Percentiles rank a stretch among this genome's conserved stretches.
Evolutionary conservation across 30 jellyfish, hydroid and myxozoan genomes (phyloP).

Genomic region (Aurelia coerulea): DNA sequence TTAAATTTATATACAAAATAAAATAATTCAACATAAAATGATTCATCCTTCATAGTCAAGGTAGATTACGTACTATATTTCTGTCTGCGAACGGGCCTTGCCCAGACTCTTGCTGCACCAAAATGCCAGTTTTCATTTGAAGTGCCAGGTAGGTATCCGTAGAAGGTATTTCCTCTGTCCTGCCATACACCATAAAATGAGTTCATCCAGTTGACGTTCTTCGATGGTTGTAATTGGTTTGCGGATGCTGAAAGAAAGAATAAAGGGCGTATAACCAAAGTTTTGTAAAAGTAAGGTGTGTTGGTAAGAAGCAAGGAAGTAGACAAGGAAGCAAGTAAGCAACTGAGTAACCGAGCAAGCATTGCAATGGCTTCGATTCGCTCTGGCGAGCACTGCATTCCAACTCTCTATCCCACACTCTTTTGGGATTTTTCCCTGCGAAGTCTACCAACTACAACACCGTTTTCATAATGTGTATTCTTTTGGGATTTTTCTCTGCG

Average conservation of each 20-base stretch:
- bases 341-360: too few species aligned
- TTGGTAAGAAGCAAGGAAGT: neutral
- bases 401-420: too few species aligned
- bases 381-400: too few species aligned
- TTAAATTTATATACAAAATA: too few species aligned
- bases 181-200: conserved; percentile 72
- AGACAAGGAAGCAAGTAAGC: too few species aligned
- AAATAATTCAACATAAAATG: too few species aligned
- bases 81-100: conserved; percentile 69
- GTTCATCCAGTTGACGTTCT: conserved; percentile 48
- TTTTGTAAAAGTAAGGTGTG: neutral
- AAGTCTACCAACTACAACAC: too few species aligned
- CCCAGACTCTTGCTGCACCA: conserved; percentile 91
- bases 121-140: conserved; percentile 80
- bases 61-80: conserved; percentile 53
- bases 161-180: conserved; percentile 58
- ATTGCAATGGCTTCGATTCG: too few species aligned
- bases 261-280: too few species aligned
- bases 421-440: too few species aligned
- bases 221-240: conserved; percentile 17
- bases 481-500: too few species aligned
- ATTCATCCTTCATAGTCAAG: neutral
- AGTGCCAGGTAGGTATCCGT: conserved; percentile 74
- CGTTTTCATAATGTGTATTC: too few species aligned
- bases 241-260: conserved; percentile 43